These are phyloP conservation scores for Apteryx mantelli DNA, from an alignment of 2,113 vertebrate genomes.

Conservation along the genomic window DNA sequence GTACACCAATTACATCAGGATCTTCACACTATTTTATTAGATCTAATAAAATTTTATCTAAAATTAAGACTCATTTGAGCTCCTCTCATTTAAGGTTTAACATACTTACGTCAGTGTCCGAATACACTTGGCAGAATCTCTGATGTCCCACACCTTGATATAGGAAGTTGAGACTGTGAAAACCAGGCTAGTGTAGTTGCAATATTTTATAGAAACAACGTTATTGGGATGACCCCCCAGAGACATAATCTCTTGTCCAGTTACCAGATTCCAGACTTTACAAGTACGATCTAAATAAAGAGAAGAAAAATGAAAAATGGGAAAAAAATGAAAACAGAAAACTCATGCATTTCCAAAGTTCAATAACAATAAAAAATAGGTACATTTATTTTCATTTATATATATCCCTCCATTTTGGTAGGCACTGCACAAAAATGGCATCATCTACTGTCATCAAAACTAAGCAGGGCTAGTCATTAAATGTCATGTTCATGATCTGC, in stretches of 20 bases:
- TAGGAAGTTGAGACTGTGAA: constrained; percentile 95
- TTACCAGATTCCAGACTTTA: constrained; percentile 99
- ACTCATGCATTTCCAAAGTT: not conserved
- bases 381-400: not conserved
- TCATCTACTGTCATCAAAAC: not conserved
- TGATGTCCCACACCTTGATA: constrained; percentile 98
- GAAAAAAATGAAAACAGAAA: not conserved
- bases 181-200: constrained; percentile 91
- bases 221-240: constrained; percentile 87
- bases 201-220: constrained; percentile 93
- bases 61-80: not conserved
- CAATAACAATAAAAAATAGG: not conserved
- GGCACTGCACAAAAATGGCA: not conserved
- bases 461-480: not conserved
- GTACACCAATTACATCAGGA: not conserved
- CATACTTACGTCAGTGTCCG: constrained; percentile 91
- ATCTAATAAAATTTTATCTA: not conserved
- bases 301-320: not conserved
- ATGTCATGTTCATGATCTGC: not conserved
- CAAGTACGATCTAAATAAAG: constrained; percentile 90
- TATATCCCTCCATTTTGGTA: not conserved
- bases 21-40: not conserved
- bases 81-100: not conserved
- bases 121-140: constrained; percentile 96
- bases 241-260: constrained; percentile 99